phyloP scores from a whole-genome alignment of 2,888 invertebrate genomes.

The Spilarctia lutea region DNA sequence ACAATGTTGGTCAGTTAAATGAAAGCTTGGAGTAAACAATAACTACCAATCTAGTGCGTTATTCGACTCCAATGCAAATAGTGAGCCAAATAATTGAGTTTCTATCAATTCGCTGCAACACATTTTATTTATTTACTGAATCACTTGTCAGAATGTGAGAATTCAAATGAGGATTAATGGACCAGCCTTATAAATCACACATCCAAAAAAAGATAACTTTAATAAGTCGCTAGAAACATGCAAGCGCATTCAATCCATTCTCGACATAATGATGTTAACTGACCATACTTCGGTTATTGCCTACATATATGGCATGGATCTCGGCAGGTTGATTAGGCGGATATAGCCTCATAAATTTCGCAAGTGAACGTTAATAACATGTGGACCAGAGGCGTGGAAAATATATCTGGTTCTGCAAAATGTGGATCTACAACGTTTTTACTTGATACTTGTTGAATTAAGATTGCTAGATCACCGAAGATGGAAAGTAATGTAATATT shows the following conservation, averaged over 20 bases:
- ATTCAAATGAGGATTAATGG: not conserved
- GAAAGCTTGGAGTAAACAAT: not conserved
- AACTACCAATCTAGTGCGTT: conserved; percentile 13
- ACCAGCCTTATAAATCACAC: not conserved
- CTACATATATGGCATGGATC: conserved; percentile 35
- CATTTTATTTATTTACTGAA: not conserved
- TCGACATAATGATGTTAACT: conserved; percentile 39
- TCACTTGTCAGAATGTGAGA: not conserved
- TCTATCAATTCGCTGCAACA: conserved; percentile 23
- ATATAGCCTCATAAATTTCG: conserved; percentile 27
- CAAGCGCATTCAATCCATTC: conserved; percentile 29
- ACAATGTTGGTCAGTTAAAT: not conserved
- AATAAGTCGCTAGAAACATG: conserved; percentile 22
- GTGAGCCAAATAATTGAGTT: conserved; percentile 30
- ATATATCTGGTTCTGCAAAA: not conserved
- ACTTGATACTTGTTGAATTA: not conserved
- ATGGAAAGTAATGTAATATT: not conserved
- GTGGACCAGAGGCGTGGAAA: conserved; percentile 13
- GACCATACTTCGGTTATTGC: conserved; percentile 21
- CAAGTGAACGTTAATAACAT: conserved; percentile 32
- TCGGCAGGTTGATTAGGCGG: conserved; percentile 26
- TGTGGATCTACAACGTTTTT: not conserved
- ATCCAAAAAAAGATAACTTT: not conserved
- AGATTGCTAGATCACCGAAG: not conserved
- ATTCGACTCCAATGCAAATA: conserved; percentile 38